phyloP scores from a whole-genome alignment of 2,888 invertebrate species.

The Tipula helvola region DNA sequence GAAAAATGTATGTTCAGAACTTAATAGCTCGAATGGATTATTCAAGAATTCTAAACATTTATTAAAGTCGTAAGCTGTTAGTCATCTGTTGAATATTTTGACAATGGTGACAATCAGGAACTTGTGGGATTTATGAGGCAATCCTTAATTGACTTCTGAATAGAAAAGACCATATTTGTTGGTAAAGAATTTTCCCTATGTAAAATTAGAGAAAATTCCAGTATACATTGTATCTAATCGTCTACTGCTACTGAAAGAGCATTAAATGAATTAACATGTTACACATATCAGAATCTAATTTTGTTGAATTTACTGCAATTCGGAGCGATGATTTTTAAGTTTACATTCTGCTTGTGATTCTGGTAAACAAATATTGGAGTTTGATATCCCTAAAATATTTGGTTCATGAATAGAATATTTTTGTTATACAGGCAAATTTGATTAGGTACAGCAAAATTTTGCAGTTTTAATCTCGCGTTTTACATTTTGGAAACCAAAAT shows the following conservation, averaged over 20 bases:
- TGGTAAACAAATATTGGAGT: neutral
- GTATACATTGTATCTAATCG: neutral
- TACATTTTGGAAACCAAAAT: too few relatives aligned
- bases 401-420: neutral
- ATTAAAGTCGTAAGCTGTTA: neutral
- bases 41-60: neutral
- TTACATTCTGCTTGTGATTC: too few relatives aligned
- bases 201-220: neutral
- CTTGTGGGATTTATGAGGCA: neutral
- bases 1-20: neutral
- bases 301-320: neutral
- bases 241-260: neutral
- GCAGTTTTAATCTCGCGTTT: too few relatives aligned
- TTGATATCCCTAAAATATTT: neutral
- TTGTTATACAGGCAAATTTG: neutral
- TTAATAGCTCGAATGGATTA: neutral
- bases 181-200: neutral
- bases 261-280: too few relatives aligned
- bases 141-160: neutral
- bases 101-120: neutral
- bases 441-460: too few relatives aligned
- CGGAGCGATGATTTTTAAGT: too few relatives aligned
- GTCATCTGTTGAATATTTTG: neutral
- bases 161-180: neutral
- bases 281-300: neutral